Evolutionary conservation across 2,113 vertebrate species (phyloP).

Genomic region (Apteryx owenii): DNA sequence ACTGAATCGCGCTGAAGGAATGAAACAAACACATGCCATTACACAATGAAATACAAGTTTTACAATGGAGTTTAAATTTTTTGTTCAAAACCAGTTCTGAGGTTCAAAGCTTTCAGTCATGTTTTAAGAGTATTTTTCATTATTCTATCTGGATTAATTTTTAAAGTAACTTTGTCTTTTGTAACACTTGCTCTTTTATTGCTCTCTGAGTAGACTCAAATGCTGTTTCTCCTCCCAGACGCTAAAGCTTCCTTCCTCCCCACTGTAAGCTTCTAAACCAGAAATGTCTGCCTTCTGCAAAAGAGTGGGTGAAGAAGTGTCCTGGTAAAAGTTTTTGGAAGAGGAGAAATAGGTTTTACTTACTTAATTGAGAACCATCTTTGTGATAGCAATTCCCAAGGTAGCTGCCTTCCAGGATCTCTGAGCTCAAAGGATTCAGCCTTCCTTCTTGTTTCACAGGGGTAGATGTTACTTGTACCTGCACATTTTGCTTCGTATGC

Average conservation of each 20-base stretch:
- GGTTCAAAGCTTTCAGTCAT: neutral
- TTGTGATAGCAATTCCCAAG: constrained; percentile 85
- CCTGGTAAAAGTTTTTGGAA: neutral
- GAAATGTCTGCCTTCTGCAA: neutral
- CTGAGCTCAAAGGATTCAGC: neutral
- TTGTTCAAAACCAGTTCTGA: neutral
- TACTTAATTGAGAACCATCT: constrained; percentile 87
- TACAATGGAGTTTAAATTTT: neutral
- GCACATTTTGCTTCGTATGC: neutral
- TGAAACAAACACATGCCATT: neutral
- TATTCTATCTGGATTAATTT: neutral
- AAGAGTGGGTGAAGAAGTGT: neutral
- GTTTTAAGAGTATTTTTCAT: neutral
- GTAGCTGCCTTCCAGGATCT: constrained; percentile 83
- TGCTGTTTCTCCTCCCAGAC: neutral
- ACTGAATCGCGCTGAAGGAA: neutral
- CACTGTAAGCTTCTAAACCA: neutral
- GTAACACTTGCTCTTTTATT: neutral
- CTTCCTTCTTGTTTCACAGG: constrained; percentile 69
- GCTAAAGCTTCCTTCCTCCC: neutral
- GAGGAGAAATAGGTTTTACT: constrained; percentile 31
- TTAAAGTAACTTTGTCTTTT: neutral
- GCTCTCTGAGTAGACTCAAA: neutral
- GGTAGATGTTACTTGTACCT: constrained; percentile 84
- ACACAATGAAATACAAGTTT: neutral